Evolutionary conservation across 2,797 vertebrate species (phyloP), one percentile per base, ranked within the genome.

Genomic region (Aythya fuligula): DNA sequence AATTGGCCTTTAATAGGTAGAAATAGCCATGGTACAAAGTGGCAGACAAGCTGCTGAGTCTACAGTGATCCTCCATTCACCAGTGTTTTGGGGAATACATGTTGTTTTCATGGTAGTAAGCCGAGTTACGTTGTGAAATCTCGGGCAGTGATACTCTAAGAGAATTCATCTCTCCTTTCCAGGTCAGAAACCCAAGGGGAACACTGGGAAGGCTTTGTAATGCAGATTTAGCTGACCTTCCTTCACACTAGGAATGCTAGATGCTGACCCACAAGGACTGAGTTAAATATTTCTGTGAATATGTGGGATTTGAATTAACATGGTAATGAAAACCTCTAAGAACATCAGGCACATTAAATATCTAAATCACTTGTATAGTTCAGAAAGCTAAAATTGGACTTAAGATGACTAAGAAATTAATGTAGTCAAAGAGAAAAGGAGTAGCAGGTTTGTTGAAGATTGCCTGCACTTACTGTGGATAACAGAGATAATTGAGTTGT

Each of bases 201-300:
- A 96, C 89, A 76, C 89, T 94, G 56, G 57, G 64, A 76, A 84
- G 72, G 82, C 76, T 92, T 94, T 96, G 94, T 96, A 91, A 96
- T 96, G 93, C 93, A 90, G 96, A 96, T 96, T 13, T 61, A 62
- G 60, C 41, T 64, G 79, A 73, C 79, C 58, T 91, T 64, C 41
- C 0, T 91, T 94, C 95, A 76, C 85, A 78, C 27, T 70, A 94
- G 91, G 91, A 88, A 86, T 95, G 91, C 85, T 87, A 73, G 91
- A 89, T 93, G 74, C 84, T 96, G 93, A 96, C 92, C 94, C 83
- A 93, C 47, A 85, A 70, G 91, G 60, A 19, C 73, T 11, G 89
- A 86, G 95, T 97, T 97, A 85, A 94, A 81, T 94, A 96, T 95
- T 90, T 91, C 87, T 76, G 79, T 95, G 91, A 96, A 93, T 73